A percentile compares a stretch with the other conserved stretches of the same genome.
Evolutionary conservation across 2,113 vertebrate genomes (phyloP).

Genomic region (Cochlearius cochlearius): DNA sequence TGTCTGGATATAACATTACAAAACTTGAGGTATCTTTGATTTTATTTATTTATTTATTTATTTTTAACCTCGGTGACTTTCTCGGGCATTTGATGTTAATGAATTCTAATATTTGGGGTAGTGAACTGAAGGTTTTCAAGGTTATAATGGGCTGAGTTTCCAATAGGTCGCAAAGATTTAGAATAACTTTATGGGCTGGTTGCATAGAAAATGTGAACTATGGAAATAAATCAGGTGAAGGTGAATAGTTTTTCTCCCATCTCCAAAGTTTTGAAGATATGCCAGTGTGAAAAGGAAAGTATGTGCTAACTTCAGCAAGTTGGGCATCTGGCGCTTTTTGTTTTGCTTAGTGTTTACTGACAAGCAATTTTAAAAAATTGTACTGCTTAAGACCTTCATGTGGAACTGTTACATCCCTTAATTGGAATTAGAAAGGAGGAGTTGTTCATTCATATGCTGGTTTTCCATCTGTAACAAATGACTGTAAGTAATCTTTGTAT

Average conservation of each 20-base stretch:
- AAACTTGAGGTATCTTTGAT: neutral
- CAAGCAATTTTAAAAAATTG: neutral
- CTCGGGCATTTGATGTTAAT: neutral
- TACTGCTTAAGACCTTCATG: neutral
- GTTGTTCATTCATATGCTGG: neutral
- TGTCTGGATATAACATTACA: neutral
- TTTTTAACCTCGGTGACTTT: neutral
- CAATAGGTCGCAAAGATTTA: neutral
- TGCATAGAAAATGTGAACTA: neutral
- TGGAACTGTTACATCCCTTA: neutral
- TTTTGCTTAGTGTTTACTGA: neutral
- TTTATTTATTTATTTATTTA: too few species aligned
- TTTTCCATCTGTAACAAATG: neutral
- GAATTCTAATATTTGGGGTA: neutral
- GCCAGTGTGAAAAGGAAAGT: neutral
- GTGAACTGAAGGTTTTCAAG: neutral
- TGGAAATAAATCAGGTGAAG: neutral
- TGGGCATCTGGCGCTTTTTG: neutral
- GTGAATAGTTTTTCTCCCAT: neutral
- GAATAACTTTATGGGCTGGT: neutral
- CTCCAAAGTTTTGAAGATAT: neutral
- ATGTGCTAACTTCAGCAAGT: neutral
- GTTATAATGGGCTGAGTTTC: neutral
- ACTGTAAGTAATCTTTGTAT: neutral
- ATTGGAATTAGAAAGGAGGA: neutral